Percentiles rank a stretch among this genome's conserved stretches.
phyloP scores from a whole-genome alignment of 2,113 vertebrate genomes.

The Neomonachus schauinslandi region DNA sequence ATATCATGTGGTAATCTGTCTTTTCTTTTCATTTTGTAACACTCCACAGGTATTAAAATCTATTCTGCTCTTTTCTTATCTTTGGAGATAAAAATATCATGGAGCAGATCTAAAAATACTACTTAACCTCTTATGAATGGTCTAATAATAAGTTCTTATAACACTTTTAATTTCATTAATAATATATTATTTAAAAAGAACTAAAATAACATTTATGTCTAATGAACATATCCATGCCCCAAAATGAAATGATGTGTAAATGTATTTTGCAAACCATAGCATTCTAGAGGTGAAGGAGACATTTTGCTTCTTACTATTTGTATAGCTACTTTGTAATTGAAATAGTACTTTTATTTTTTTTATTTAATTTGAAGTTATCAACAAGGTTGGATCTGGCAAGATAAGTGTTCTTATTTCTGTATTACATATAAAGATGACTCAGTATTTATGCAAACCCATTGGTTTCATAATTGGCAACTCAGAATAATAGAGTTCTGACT shows the following conservation, averaged over 20 bases:
- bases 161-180: neutral
- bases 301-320: neutral
- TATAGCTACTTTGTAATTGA: neutral
- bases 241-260: neutral
- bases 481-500: neutral
- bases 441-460: neutral
- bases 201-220: neutral
- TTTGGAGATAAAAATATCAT: neutral
- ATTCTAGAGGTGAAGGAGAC: neutral
- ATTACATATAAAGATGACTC: neutral
- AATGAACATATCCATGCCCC: neutral
- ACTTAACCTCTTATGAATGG: neutral
- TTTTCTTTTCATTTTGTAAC: neutral
- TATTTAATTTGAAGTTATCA: conserved; percentile 7
- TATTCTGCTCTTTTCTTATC: neutral
- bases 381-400: neutral
- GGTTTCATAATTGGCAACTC: neutral
- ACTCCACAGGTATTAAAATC: neutral
- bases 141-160: neutral
- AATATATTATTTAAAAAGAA: neutral
- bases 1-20: neutral
- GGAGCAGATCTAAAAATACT: neutral
- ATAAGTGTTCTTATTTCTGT: neutral
- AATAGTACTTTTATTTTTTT: neutral
- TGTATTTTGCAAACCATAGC: neutral